Evolutionary conservation across 2,113 vertebrate genomes (phyloP).

Genomic region (Sterrhoptilus dennistouni): DNA sequence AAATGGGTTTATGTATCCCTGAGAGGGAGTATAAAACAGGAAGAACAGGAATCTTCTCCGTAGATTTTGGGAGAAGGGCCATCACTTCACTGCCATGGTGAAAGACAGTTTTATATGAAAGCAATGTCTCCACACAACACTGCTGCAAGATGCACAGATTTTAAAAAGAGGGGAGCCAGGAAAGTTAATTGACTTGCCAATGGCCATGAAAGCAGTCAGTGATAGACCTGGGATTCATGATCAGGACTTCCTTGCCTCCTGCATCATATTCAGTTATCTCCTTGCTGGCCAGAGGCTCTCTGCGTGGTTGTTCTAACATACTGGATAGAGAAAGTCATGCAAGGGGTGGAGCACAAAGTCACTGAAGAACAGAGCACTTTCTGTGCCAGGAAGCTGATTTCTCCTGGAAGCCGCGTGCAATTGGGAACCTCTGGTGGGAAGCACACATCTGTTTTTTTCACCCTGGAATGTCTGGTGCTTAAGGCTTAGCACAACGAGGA

Average conservation of each 20-base stretch:
- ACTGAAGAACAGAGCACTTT: constrained; percentile 39
- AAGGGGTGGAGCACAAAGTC: constrained; percentile 60
- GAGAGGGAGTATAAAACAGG: constrained; percentile 64
- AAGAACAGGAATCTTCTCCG: constrained; percentile 22
- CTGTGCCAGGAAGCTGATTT: constrained; percentile 60
- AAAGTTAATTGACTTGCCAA: not conserved
- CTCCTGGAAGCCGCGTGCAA: constrained; percentile 51
- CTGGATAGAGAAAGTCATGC: constrained; percentile 55
- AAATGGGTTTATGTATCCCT: constrained; percentile 37
- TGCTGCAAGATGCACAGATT: not conserved
- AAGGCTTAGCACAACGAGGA: constrained; percentile 66
- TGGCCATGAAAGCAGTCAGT: constrained; percentile 9
- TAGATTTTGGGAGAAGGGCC: not conserved
- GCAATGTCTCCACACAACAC: not conserved
- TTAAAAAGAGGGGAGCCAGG: not conserved
- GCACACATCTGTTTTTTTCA: constrained; percentile 49
- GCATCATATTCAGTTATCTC: not conserved
- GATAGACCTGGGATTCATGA: constrained; percentile 15
- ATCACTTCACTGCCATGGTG: not conserved
- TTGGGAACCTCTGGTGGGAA: constrained; percentile 52
- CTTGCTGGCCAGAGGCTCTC: constrained; percentile 40
- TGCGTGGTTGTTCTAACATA: constrained; percentile 4
- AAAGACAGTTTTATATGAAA: not conserved
- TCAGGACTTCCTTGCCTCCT: constrained; percentile 39
- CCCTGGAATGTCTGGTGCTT: constrained; percentile 68